Percentiles rank a stretch among this genome's conserved stretches.
Conservation (phyloP, 1,140 invertebrate species). For the Kradibia gibbosae region DNA sequence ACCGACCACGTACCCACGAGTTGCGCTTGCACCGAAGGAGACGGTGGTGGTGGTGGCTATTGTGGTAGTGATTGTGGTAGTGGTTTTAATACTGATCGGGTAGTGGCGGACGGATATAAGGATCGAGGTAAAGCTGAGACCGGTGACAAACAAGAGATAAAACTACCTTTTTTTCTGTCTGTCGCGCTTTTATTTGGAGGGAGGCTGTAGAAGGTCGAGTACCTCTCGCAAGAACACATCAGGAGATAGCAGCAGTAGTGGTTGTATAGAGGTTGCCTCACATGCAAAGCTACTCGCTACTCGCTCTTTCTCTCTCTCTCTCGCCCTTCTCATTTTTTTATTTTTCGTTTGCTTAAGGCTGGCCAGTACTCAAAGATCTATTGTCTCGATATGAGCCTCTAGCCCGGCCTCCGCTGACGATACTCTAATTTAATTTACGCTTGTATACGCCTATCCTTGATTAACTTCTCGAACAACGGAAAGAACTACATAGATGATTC, state of each 20-base stretch:
- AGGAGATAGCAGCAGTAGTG: constrained; percentile 29
- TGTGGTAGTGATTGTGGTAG: no score
- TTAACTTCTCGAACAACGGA: no score
- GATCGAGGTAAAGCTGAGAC: no score
- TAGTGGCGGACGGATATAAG: no score
- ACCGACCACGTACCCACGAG: constrained; percentile 72
- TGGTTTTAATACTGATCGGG: no score
- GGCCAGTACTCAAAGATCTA: constrained; percentile 2
- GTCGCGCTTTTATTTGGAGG: not conserved
- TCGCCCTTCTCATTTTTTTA: not conserved
- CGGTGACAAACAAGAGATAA: no score
- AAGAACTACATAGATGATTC: no score
- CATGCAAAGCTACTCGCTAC: constrained; percentile 39
- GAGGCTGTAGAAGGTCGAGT: not conserved
- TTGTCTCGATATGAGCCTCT: not conserved
- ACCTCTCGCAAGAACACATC: constrained; percentile 25
- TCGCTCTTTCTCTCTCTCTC: constrained; percentile 18
- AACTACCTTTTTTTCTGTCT: no score
- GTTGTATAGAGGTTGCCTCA: constrained; percentile 38
- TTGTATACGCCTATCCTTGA: no score
- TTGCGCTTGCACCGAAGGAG: constrained; percentile 61
- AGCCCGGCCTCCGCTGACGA: no score
- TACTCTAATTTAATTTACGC: no score
- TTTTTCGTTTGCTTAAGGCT: constrained; percentile 2
- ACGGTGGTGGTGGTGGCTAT: no score